Base-by-base conservation (phyloP, 2,113 vertebrate genomes). In the Zingel zingel region DNA sequence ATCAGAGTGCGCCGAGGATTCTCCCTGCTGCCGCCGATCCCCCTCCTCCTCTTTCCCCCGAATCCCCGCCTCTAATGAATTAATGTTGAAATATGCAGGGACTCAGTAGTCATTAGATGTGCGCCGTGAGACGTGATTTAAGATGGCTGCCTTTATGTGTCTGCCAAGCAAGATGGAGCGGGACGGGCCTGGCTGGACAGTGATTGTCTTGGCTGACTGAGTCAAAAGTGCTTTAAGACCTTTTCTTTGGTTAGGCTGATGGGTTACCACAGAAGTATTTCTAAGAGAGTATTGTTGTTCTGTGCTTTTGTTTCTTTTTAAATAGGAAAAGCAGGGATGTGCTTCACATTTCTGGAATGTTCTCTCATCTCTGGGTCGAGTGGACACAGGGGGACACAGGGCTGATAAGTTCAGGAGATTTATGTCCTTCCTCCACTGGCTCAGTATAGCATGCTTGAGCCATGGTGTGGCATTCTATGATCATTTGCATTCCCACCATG, bases 91-190 rank as follows among this genome's bases (percentile, higher is more conserved):
- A 97, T 95, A 95, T 96, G 96, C 94, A 97, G 96, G 96, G 95
- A 96, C 97, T 97, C 97, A 97, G 96, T 96, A 96, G 97, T 98
- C 97, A 97, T 97, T 97, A 97, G 96, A 96, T 96, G 94, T 95
- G 96, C 95, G 94, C 93, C 91, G 93, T 92, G 94, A 95, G 93
- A 93, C 91, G 91, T 94, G 94, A 95, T 94, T 95, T 95, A 94
- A 94, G 94, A 94, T 92, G 93, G 93, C 91, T 85, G 88, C 90
- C 89, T 94, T 92, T 91, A 88, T 91, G 89, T 79, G 91, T 92
- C 90, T 92, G 83, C 83, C 76, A 70, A 84, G 85, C 77, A 84
- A 91, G 92, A 91, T 87, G 91, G 90, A 91, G 69, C 71, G n/a
- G 82, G 88, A 88, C 30, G 74, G 89, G 82, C 88, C 77, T 21